Conservation (phyloP, 2,797 vertebrate genomes). For the Eidolon dupreanum region DNA sequence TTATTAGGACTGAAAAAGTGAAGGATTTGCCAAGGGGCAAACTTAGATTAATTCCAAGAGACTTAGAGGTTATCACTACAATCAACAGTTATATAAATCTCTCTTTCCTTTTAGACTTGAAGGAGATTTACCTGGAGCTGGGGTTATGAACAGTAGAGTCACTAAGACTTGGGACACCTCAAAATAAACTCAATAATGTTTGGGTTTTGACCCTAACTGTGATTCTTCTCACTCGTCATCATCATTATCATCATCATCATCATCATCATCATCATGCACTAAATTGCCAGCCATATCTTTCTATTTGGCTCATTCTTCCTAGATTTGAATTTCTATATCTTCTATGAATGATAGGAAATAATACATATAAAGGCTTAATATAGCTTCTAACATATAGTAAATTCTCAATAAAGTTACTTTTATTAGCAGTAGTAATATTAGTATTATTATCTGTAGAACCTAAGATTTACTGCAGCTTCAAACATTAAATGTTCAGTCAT, state of each 20-base stretch:
- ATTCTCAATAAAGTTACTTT: not conserved
- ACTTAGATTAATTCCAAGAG: not conserved
- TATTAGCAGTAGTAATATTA: not conserved
- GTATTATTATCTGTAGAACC: not conserved
- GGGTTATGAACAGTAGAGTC: not conserved
- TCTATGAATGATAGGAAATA: not conserved
- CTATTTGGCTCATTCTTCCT: not conserved
- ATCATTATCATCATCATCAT: not conserved
- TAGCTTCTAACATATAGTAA: not conserved
- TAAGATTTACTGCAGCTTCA: not conserved
- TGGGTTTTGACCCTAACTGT: not conserved
- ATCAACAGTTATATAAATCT: not conserved
- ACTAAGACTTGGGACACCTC: not conserved
- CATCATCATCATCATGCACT: not conserved
- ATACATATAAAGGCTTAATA: not conserved
- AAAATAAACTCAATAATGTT: no score
- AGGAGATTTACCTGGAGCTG: not conserved
- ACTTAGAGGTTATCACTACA: not conserved
- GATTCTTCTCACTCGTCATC: not conserved
- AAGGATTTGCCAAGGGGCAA: not conserved
- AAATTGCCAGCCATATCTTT: not conserved
- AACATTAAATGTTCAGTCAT: not conserved
- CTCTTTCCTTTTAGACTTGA: not conserved
- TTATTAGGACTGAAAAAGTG: not conserved
- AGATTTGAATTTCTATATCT: not conserved